A percentile compares a stretch with the other conserved stretches of the same genome.
Conservation (phyloP, 2,113 vertebrate species). For the Salvelinus sp. region DNA sequence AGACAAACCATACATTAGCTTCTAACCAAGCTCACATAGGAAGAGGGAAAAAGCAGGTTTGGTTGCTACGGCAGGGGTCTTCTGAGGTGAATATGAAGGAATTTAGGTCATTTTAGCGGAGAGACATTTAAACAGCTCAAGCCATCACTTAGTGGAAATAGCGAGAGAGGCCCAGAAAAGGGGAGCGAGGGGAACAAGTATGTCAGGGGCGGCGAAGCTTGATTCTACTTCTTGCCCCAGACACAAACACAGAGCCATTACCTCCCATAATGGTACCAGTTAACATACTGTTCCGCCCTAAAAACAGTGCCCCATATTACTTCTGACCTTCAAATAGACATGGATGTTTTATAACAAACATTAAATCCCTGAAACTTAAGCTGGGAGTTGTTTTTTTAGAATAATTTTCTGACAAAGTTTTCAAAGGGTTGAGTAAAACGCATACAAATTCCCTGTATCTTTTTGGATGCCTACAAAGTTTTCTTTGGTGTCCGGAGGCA, state of each 20-base stretch:
- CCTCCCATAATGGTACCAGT: conserved; percentile 64
- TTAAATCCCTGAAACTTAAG: background rate
- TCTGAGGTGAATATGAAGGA: conserved; percentile 76
- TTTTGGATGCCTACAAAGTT: conserved; percentile 46
- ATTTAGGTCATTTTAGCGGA: conserved; percentile 74
- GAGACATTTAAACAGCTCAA: conserved; percentile 71
- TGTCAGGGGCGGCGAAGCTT: conserved; percentile 55
- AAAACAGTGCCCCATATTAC: conserved; percentile 46
- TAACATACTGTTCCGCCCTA: conserved; percentile 54
- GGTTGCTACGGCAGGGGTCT: conserved; percentile 63
- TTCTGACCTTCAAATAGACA: conserved; percentile 55
- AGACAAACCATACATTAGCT: conserved; percentile 60
- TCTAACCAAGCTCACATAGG: conserved; percentile 34
- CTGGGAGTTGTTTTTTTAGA: no score
- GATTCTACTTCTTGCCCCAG: conserved; percentile 47
- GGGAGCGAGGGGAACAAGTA: conserved; percentile 56
- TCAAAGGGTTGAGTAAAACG: background rate
- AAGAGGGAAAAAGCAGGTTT: conserved; percentile 26
- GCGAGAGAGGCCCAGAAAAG: conserved; percentile 62
- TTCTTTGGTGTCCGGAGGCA: background rate
- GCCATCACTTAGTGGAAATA: conserved; percentile 70
- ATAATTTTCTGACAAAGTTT: background rate
- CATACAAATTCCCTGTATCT: conserved; percentile 17
- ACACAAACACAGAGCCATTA: conserved; percentile 63
- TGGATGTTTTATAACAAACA: background rate